Evolutionary conservation across 2,113 vertebrate genomes (phyloP), one percentile per base, ranked within the genome.

Genomic region (Lophotis ruficrista): DNA sequence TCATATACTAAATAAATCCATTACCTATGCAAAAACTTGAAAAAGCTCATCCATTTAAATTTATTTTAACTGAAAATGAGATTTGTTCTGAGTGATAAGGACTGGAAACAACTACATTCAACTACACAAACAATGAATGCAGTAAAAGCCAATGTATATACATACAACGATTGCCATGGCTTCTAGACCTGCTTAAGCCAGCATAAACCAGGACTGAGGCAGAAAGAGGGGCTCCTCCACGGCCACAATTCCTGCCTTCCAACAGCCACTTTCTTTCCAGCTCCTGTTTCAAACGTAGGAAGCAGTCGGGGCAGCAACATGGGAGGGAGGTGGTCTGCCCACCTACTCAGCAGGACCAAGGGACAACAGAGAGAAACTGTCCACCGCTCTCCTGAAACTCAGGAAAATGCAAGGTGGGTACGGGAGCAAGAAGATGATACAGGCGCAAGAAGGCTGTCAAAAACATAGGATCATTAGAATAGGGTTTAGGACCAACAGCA

Each of bases 361-460:
- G 22, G 50, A 56, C 30, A 30, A 37, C 2, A 6, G 13, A 51
- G 30, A 47, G 30, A 53, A 71, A 68, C 1, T 35, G 27, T 14
- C 10, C 33, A 60, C 14, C 9, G 27, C 14, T 10, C 25, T 62
- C 33, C 30, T 57, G 53, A 72, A 83, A 76, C 12, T 62, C 35
- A 48, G 83, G 18, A 83, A 79, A 43, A 83, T 9, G 16, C 14
- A 38, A 41, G 43, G 18, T 68, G 35, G 14, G 14, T n/a, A 38
- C 0, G 2, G 41, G 18, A 88, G 25, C 4, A 82, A 38, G 37
- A 81, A 2, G 31, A 57, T 0, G 2, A 9, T n/a, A 38, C 0
- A 2, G 41, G 18, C 86, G 23, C 4, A 82, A 38, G 37, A 81
- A 3, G 31, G 53, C 60, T 48, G 20, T 21, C 43, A 51, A 68